These are phyloP conservation scores for Nematostella vectensis DNA, from an alignment of 92 coral and sea anemone genomes.

Conservation along the genomic window DNA sequence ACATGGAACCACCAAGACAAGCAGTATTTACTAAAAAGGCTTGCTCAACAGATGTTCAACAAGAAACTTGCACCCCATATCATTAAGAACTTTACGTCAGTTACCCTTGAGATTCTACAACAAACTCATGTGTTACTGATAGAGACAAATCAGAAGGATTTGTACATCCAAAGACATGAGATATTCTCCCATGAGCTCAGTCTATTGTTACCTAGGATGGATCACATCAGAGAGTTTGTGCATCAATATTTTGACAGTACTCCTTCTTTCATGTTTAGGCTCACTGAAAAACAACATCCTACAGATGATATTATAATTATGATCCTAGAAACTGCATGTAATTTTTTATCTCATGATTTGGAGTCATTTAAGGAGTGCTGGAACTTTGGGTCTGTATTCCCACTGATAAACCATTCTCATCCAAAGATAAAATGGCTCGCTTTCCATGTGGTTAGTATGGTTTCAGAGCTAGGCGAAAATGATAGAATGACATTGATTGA, in stretches of 20 bases:
- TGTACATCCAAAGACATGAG: conserved; percentile 16
- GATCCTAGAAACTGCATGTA: conserved; percentile 55
- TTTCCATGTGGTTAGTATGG: conserved; percentile 54
- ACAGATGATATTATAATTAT: conserved; percentile 17
- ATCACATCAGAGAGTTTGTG: conserved; percentile 49
- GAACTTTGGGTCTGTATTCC: conserved; percentile 64
- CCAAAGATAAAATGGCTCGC: conserved; percentile 46
- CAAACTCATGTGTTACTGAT: conserved; percentile 29
- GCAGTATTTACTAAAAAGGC: conserved; percentile 51
- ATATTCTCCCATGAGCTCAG: conserved; percentile 63
- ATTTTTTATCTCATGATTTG: conserved; percentile 46
- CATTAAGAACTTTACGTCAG: conserved; percentile 54
- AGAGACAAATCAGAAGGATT: conserved; percentile 10
- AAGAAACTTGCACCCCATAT: conserved; percentile 32
- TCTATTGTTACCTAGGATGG: conserved; percentile 33
- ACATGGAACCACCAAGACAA: conserved; percentile 69
- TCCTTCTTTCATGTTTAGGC: conserved; percentile 38
- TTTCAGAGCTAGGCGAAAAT: conserved; percentile 61
- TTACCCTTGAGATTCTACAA: conserved; percentile 69
- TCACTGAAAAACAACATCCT: conserved; percentile 14
- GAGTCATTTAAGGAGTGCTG: conserved; percentile 47
- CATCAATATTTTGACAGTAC: conserved; percentile 37
- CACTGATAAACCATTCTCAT: conserved; percentile 22
- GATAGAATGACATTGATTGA: conserved; percentile 37
- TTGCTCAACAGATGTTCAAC: conserved; percentile 45